These are phyloP conservation scores for Conus canariensis DNA, from an alignment of 2,888 invertebrate genomes.

Conservation along the genomic window DNA sequence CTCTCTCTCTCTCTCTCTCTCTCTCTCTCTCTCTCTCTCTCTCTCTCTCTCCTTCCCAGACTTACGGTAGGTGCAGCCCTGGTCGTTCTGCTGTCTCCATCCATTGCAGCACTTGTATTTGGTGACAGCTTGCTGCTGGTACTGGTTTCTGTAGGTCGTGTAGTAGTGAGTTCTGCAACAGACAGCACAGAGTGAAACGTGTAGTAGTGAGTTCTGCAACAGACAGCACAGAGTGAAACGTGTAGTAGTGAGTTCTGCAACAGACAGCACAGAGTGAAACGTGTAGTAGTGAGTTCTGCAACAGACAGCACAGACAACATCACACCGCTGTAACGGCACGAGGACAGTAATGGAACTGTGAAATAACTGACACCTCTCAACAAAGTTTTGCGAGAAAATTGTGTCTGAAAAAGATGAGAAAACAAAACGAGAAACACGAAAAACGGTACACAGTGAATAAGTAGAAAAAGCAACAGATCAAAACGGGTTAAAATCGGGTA, in stretches of 20 bases:
- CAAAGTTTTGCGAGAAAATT: too few relatives aligned
- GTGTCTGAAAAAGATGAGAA: too few relatives aligned
- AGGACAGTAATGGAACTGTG: too few relatives aligned
- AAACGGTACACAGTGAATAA: too few relatives aligned
- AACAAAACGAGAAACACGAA: too few relatives aligned
- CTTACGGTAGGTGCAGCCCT: conserved; percentile 79
- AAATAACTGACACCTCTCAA: too few relatives aligned
- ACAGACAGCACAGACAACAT: not conserved
- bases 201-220: conserved; percentile 71
- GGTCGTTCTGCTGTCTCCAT: conserved; percentile 78
- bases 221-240: conserved; percentile 47
- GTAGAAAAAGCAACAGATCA: too few relatives aligned
- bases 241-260: conserved; percentile 74
- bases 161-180: conserved; percentile 47
- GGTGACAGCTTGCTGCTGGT: conserved; percentile 78
- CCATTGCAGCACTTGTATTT: conserved; percentile 80
- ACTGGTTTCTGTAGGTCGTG: conserved; percentile 79
- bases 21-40: not conserved
- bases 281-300: not conserved
- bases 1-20: conserved; percentile 3
- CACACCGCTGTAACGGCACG: too few relatives aligned
- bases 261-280: too few relatives aligned
- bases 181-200: conserved; percentile 55
- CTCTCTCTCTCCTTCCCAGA: not conserved
- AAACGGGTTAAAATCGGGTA: too few relatives aligned